A percentile compares a stretch with the other conserved stretches of the same genome.
phyloP scores from a whole-genome alignment of 2,113 vertebrate genomes.

The Terrapene triunguis region DNA sequence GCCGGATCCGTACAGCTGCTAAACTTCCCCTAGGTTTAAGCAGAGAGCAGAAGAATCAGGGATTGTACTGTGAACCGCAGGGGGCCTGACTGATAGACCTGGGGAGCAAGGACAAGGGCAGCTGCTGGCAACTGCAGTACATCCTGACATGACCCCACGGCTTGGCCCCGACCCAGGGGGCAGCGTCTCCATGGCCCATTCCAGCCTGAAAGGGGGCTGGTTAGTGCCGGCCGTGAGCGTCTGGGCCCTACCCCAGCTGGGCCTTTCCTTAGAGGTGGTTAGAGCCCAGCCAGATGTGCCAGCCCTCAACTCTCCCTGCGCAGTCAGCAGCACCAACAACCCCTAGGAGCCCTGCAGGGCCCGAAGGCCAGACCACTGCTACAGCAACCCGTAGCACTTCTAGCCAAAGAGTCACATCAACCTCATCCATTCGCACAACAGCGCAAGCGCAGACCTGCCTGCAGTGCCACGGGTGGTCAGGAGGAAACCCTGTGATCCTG shows the following conservation, averaged over 20 bases:
- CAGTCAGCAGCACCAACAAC: not conserved
- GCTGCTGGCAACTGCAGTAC: not conserved
- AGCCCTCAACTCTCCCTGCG: not conserved
- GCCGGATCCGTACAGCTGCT: too few species aligned
- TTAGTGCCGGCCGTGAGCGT: not conserved
- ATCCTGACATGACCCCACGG: not conserved
- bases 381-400: not conserved
- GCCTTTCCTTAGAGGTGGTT: not conserved
- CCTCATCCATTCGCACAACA: not conserved
- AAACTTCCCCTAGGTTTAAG: too few species aligned
- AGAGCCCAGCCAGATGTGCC: not conserved
- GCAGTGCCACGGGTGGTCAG: not conserved
- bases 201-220: not conserved
- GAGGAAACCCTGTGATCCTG: not conserved
- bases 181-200: not conserved
- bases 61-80: not conserved
- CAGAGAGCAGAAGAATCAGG: too few species aligned
- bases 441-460: too few species aligned
- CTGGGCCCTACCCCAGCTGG: accelerated
- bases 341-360: not conserved
- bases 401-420: not conserved
- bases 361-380: accelerated
- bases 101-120: not conserved
- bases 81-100: not conserved
- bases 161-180: not conserved